Conservation (phyloP, 2,797 vertebrate genomes). For the Podarcis lilfordi region DNA sequence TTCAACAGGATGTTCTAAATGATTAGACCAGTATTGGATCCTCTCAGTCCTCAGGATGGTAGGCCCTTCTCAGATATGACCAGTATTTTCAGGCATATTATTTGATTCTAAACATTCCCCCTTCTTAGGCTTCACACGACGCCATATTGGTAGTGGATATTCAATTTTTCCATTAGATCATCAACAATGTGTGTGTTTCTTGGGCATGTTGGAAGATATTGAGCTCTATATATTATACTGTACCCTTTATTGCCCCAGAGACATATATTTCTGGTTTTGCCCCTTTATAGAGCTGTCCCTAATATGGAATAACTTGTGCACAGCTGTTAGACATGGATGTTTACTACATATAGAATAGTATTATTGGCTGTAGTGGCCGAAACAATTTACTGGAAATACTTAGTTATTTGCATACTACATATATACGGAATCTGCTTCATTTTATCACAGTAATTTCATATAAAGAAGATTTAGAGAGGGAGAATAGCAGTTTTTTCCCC, state of each 20-base stretch:
- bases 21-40: not conserved
- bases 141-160: not conserved
- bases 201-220: not conserved
- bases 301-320: not conserved
- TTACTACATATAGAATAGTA: not conserved
- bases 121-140: not conserved
- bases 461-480: not conserved
- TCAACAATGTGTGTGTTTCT: not conserved
- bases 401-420: not conserved
- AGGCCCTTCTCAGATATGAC: not conserved
- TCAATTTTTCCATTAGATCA: not conserved
- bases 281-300: not conserved
- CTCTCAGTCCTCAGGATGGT: not conserved
- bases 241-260: not conserved
- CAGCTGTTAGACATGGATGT: not conserved
- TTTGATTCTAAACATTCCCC: not conserved
- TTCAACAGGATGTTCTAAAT: not conserved
- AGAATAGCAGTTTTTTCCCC: not conserved
- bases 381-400: not conserved
- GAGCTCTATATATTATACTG: not conserved
- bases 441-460: not conserved
- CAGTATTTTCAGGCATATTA: not conserved
- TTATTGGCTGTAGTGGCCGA: not conserved
- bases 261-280: not conserved
- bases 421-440: not conserved